A percentile compares a stretch with the other conserved stretches of the same genome.
Evolutionary conservation across 2,888 invertebrate genomes (phyloP).

Genomic region (Timandra comae): DNA sequence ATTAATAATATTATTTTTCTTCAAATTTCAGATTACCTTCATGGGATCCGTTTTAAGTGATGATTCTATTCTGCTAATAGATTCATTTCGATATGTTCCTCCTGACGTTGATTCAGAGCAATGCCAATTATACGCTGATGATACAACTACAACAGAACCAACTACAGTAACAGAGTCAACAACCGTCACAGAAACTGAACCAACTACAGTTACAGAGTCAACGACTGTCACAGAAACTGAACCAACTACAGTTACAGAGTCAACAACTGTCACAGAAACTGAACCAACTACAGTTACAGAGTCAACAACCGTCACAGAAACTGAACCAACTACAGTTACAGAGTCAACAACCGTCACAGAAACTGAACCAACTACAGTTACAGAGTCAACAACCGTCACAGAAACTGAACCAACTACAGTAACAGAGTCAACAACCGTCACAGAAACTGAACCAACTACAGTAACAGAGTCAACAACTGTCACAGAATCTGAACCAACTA

Average conservation of each 20-base stretch:
- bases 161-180: too few species aligned
- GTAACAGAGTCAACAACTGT: not conserved
- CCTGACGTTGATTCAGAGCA: constrained; percentile 14
- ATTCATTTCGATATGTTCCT: constrained; percentile 34
- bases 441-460: not conserved
- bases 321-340: not conserved
- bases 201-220: too few species aligned
- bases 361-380: not conserved
- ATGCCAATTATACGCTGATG: too few species aligned
- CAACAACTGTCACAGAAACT: too few species aligned
- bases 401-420: not conserved
- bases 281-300: too few species aligned
- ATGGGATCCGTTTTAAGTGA: constrained; percentile 15
- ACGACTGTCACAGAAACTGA: too few species aligned
- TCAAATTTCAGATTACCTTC: too few species aligned
- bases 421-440: not conserved
- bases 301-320: too few species aligned
- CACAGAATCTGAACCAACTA: not conserved
- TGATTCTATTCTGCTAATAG: constrained; percentile 24
- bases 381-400: constrained; percentile 1
- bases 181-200: too few species aligned
- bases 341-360: not conserved
- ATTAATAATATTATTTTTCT: too few species aligned
- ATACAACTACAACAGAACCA: too few species aligned
- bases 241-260: too few species aligned